Conservation (phyloP, 2,888 invertebrate genomes). For the Galeruca laticollis region DNA sequence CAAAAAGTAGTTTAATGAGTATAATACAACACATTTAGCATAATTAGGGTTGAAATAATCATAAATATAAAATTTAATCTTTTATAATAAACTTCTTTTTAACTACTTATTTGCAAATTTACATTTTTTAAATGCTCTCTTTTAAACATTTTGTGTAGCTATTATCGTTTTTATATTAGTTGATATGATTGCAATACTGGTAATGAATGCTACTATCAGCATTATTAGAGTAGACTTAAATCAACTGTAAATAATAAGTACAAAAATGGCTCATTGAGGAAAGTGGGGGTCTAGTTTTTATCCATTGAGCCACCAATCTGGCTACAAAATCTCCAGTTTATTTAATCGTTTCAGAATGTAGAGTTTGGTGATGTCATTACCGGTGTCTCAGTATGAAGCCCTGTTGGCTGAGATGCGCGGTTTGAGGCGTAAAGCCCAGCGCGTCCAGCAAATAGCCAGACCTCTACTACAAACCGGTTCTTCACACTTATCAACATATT, state of each 20-base stretch:
- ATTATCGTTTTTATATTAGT: too few relatives aligned
- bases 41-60: neutral
- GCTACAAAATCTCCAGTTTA: too few relatives aligned
- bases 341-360: constrained; percentile 55
- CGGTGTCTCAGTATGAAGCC: constrained; percentile 74
- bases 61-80: neutral
- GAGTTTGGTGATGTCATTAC: constrained; percentile 69
- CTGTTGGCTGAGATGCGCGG: constrained; percentile 72
- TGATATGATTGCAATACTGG: too few relatives aligned
- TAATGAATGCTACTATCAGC: too few relatives aligned
- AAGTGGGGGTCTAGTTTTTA: too few relatives aligned
- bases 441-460: constrained; percentile 69
- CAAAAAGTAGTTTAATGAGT: constrained; percentile 2
- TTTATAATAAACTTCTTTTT: neutral
- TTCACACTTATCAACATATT: constrained; percentile 19
- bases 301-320: too few relatives aligned
- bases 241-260: too few relatives aligned
- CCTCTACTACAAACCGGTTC: constrained; percentile 54
- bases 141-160: too few relatives aligned
- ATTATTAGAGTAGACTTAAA: too few relatives aligned
- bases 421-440: constrained; percentile 71
- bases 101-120: too few relatives aligned
- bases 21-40: neutral
- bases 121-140: too few relatives aligned
- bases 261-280: too few relatives aligned